A percentile compares a stretch with the other conserved stretches of the same genome.
Evolutionary conservation across 2,888 invertebrate species (phyloP).

Genomic region (Drosophila buzzatii): DNA sequence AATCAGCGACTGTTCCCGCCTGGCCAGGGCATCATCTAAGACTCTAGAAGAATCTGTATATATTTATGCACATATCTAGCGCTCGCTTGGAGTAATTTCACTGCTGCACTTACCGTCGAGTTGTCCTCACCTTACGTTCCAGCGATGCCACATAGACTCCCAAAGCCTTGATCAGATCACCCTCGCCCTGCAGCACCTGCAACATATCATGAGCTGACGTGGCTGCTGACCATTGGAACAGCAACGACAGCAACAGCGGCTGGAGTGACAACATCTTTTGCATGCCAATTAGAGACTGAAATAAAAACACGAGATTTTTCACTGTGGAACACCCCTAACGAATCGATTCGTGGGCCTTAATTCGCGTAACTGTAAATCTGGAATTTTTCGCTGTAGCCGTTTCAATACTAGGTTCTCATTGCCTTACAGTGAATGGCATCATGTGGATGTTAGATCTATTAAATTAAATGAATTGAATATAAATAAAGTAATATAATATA

Average conservation of each 20-base stretch:
- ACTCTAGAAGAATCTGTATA: constrained; percentile 6
- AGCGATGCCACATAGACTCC: constrained; percentile 2
- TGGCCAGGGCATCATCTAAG: constrained; percentile 8
- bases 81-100: neutral
- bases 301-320: neutral
- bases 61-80: neutral
- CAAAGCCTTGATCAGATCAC: constrained; percentile 24
- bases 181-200: constrained; percentile 29
- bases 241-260: neutral
- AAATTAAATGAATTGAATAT: too few species aligned
- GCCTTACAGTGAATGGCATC: too few species aligned
- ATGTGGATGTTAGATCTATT: too few species aligned
- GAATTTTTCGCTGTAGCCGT: neutral
- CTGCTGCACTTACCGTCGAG: constrained; percentile 26
- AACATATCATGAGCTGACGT: constrained; percentile 47
- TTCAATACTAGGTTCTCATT: neutral
- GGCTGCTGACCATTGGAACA: constrained; percentile 1
- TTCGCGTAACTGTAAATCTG: neutral
- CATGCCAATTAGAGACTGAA: neutral
- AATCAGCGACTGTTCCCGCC: constrained; percentile 16
- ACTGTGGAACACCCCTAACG: neutral
- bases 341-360: constrained; percentile 6
- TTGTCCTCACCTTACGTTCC: constrained; percentile 16
- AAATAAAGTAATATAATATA: too few species aligned
- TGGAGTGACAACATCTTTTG: constrained; percentile 17